Conservation (phyloP, 2,797 vertebrate species). For the Myiotriccus ornatus region DNA sequence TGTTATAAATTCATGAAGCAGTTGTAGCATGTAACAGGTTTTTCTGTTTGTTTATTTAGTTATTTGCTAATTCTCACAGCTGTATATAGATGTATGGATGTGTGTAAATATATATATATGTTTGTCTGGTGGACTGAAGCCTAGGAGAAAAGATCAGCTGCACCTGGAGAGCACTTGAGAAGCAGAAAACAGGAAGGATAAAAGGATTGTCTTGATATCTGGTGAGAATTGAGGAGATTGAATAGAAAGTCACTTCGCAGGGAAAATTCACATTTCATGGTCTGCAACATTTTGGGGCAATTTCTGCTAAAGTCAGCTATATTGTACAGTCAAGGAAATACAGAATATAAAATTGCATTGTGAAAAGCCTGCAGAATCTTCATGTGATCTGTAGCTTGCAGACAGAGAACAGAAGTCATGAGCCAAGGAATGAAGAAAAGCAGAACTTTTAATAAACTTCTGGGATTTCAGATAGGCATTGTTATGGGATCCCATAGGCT, state of each 20-base stretch:
- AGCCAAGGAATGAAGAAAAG: neutral
- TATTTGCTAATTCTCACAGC: constrained; percentile 66
- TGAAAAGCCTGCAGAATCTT: constrained; percentile 12
- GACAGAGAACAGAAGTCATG: neutral
- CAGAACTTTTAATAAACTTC: neutral
- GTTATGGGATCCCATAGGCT: neutral
- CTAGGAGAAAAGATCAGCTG: neutral
- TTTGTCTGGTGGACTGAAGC: neutral
- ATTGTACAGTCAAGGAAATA: neutral
- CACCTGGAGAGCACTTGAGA: neutral
- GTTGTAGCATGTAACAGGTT: constrained; percentile 47
- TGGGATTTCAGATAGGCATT: neutral
- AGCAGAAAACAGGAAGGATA: constrained; percentile 23
- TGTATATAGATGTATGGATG: neutral
- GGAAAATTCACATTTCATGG: constrained; percentile 12
- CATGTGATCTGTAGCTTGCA: neutral
- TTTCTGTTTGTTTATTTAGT: constrained; percentile 64
- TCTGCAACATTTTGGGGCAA: neutral
- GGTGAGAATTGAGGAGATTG: neutral
- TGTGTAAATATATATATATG: neutral
- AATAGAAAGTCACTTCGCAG: neutral
- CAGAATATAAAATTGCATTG: neutral
- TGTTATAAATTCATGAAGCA: constrained; percentile 69
- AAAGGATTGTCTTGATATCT: constrained; percentile 1
- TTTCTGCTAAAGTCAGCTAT: constrained; percentile 29